Evolutionary conservation across 2,888 invertebrate species (phyloP).

Genomic region (Zonitis immaculata): DNA sequence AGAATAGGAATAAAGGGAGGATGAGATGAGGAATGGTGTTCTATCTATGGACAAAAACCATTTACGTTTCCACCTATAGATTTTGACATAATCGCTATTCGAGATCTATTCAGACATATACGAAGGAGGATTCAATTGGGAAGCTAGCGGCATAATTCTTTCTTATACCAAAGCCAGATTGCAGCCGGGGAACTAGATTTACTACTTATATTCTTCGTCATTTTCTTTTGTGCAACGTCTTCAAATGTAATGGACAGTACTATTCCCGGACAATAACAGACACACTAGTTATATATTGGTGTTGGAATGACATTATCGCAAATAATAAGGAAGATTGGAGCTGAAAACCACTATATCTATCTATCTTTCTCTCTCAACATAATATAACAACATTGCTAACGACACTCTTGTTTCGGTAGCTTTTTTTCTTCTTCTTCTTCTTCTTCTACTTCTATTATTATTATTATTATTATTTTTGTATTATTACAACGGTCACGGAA

Average conservation of each 20-base stretch:
- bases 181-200: conserved; percentile 36
- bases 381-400: conserved; percentile 7
- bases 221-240: conserved; percentile 42
- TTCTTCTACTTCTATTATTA: conserved; percentile 7
- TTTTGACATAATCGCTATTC: conserved; percentile 22
- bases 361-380: conserved; percentile 17
- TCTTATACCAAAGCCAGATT: conserved; percentile 32
- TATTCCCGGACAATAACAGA: conserved; percentile 35
- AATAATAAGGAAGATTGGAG: conserved; percentile 19
- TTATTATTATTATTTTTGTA: conserved; percentile 2
- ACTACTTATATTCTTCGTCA: conserved; percentile 42
- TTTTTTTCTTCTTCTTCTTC: background rate
- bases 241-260: conserved; percentile 39
- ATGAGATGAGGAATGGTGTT: background rate
- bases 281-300: conserved; percentile 26
- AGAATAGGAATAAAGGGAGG: background rate
- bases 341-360: conserved; percentile 15
- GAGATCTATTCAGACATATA: conserved; percentile 37
- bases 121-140: conserved; percentile 21
- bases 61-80: conserved; percentile 18
- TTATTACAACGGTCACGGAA: conserved; percentile 14
- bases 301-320: conserved; percentile 25
- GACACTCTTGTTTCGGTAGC: conserved; percentile 5
- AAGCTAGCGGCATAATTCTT: conserved; percentile 21
- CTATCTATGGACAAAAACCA: conserved; percentile 1